Evolutionary conservation across 2,888 invertebrate species (phyloP), one percentile per base, ranked within the genome.

Genomic region (Petrophora chlorosata): DNA sequence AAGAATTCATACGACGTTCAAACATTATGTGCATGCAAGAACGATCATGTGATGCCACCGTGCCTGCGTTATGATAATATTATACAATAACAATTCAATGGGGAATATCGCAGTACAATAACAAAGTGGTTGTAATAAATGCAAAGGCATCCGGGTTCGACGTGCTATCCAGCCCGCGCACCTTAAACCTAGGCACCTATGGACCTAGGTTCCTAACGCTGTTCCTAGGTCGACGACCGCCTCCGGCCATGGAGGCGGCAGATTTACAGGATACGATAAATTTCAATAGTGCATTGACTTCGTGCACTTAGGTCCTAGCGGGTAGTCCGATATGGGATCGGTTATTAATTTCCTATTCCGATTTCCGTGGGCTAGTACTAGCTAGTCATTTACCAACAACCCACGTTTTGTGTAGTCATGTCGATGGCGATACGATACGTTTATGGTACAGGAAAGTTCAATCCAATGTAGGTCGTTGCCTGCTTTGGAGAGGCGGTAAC

Each of bases 221-320:
- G 81, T 77, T 79, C 85, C 79, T 70, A 76, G 85, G 85, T 84
- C 85, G 70, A 66, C 73, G 85, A 82, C 78, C 86, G 79, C 64
- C 63, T 70, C 69, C 69, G 74, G 79, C 70, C 78, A 74, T 74
- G 72, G 72, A 78, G 79, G 79, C 82, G 76, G 81, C 74, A 85
- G 83, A 84, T 86, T 84, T 76, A 81, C 85, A 80, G 88, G 87
- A 84, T 83, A 84, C 86, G 79, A 85, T 89, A 87, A 88, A 86
- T 86, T 89, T 87, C 85, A 87, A 86, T 85, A 82, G 83, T 82
- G 77, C 85, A 86, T 84, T 84, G 83, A 84, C 82, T 87, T 78
- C 72, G 73, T 68, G 65, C 68, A 73, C 66, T 56, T 65, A 55
- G 60, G 59, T 63, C 61, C 66, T 76, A 71, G 63, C 66, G 58